Conservation (phyloP, 1,140 invertebrate species). For the Calosoma granatense region DNA sequence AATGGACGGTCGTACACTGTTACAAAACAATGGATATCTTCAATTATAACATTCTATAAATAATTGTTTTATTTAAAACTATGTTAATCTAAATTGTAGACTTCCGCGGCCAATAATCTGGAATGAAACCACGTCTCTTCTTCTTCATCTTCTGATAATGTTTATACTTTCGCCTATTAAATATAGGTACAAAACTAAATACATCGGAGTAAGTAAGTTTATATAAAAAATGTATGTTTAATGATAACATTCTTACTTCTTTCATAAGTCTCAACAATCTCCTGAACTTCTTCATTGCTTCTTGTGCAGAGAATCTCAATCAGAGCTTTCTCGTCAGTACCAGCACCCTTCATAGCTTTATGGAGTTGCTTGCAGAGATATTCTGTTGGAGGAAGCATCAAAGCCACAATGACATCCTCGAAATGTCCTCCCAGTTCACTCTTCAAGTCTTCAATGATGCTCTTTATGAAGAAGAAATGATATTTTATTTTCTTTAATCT, state of each 20-base stretch:
- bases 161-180: too few relatives aligned
- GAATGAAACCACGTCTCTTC: too few relatives aligned
- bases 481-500: neutral
- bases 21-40: slow-evolving; percentile 5
- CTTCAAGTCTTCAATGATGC: slow-evolving; percentile 64
- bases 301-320: slow-evolving; percentile 64
- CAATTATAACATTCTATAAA: neutral
- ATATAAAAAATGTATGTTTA: too few relatives aligned
- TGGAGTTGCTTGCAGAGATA: slow-evolving; percentile 62
- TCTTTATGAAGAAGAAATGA: slow-evolving; percentile 33
- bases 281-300: slow-evolving; percentile 51
- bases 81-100: too few relatives aligned
- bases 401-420: slow-evolving; percentile 63
- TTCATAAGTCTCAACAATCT: slow-evolving; percentile 55
- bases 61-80: neutral
- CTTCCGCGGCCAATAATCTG: too few relatives aligned
- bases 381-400: slow-evolving; percentile 56
- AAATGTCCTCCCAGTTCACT: slow-evolving; percentile 66
- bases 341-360: slow-evolving; percentile 53
- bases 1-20: slow-evolving; percentile 59
- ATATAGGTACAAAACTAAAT: too few relatives aligned
- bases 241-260: slow-evolving; percentile 50
- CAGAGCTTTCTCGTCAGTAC: slow-evolving; percentile 48
- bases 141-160: too few relatives aligned
- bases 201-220: too few relatives aligned